Conservation (phyloP, 1,140 invertebrate species). For the Panagrolaimus sp. region DNA sequence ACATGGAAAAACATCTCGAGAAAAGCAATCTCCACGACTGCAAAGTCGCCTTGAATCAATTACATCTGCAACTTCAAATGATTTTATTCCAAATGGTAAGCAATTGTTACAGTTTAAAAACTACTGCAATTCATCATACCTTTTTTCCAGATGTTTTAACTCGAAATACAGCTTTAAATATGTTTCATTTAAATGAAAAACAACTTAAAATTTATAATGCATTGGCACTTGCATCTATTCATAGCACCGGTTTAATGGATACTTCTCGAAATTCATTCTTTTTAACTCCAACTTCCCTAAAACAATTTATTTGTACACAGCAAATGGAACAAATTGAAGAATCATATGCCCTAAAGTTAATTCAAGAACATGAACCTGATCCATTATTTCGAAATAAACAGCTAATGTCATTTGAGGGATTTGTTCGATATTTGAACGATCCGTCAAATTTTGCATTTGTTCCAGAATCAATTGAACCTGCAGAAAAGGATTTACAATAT, state of each 20-base stretch:
- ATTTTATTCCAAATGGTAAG: slow-evolving; percentile 35
- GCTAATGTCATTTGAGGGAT: slow-evolving; percentile 87
- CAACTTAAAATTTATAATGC: slow-evolving; percentile 73
- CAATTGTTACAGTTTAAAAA: too few species aligned
- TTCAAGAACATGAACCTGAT: slow-evolving; percentile 83
- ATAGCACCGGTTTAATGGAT: slow-evolving; percentile 77
- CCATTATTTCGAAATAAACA: slow-evolving; percentile 70
- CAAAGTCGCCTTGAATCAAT: slow-evolving; percentile 44
- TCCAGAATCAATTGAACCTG: slow-evolving; percentile 69
- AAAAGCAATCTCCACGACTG: slow-evolving; percentile 43
- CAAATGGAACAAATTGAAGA: slow-evolving; percentile 75
- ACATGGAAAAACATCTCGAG: slow-evolving; percentile 46
- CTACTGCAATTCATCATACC: too few species aligned
- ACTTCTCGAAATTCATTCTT: slow-evolving; percentile 71
- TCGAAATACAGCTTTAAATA: slow-evolving; percentile 40
- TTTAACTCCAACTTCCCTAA: slow-evolving; percentile 72
- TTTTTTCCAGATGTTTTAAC: slow-evolving; percentile 52
- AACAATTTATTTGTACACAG: slow-evolving; percentile 76
- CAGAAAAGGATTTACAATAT: slow-evolving; percentile 74
- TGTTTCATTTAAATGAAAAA: slow-evolving; percentile 61
- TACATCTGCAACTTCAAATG: slow-evolving; percentile 13
- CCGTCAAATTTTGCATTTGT: slow-evolving; percentile 86
- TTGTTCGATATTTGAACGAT: slow-evolving; percentile 83
- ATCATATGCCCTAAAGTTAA: slow-evolving; percentile 66
- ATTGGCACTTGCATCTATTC: slow-evolving; percentile 75